Evolutionary conservation across 2,797 vertebrate genomes (phyloP).

Genomic region (Phoebastria nigripes): DNA sequence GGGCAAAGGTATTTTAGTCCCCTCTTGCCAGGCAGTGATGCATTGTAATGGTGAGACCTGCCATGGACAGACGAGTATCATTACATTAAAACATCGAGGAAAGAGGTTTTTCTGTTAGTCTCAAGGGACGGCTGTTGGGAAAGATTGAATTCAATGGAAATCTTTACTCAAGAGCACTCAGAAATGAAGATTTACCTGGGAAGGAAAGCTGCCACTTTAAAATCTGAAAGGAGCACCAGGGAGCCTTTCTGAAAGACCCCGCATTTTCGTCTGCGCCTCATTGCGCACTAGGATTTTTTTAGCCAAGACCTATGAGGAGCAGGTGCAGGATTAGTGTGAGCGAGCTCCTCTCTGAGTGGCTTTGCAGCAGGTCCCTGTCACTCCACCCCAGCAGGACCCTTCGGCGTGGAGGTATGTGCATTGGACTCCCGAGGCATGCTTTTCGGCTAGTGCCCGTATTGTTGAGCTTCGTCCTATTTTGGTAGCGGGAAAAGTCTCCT

Average conservation of each 20-base stretch:
- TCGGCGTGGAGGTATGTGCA: not conserved
- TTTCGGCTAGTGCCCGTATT: not conserved
- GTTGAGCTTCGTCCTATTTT: conserved; percentile 53
- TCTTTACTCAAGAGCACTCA: not conserved
- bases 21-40: not conserved
- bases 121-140: not conserved
- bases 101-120: not conserved
- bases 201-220: not conserved
- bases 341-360: not conserved
- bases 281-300: conserved; percentile 43
- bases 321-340: conserved; percentile 66
- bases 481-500: not conserved
- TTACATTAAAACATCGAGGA: not conserved
- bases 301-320: conserved; percentile 49
- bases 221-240: not conserved
- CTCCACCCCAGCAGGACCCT: conserved; percentile 26
- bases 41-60: not conserved
- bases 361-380: conserved; percentile 61
- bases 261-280: not conserved
- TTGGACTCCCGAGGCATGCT: conserved; percentile 15
- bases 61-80: rapidly evolving
- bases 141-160: not conserved
- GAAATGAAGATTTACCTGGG: not conserved
- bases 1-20: not conserved
- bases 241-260: not conserved